Conservation (phyloP, 2,113 vertebrate genomes). For the Antigone vipio region DNA sequence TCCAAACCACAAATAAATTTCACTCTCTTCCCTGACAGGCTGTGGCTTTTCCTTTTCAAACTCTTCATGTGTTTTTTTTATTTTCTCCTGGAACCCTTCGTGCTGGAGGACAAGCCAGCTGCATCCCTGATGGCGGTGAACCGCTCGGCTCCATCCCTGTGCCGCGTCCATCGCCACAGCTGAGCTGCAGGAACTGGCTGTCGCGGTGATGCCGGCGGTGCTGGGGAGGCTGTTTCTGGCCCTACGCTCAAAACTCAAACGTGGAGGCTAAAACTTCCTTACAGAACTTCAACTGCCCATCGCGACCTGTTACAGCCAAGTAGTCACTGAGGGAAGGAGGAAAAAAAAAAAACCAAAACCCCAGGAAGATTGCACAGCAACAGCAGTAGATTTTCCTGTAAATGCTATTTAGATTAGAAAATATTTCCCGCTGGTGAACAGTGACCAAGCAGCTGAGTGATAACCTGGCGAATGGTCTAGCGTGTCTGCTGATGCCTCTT, state of each 20-base stretch:
- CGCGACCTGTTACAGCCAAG: neutral
- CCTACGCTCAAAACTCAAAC: fast-evolving
- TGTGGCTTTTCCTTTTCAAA: neutral
- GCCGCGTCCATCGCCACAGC: too few species aligned
- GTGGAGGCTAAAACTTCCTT: neutral
- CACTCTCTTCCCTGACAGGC: neutral
- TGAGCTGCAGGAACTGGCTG: neutral
- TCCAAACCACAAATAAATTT: neutral
- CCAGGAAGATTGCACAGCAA: neutral
- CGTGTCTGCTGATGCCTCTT: neutral
- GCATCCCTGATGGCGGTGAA: neutral
- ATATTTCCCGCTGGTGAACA: neutral
- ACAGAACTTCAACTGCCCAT: neutral
- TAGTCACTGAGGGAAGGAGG: neutral
- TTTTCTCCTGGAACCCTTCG: neutral
- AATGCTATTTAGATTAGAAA: neutral
- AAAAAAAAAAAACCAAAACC: fast-evolving
- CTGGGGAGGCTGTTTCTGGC: neutral
- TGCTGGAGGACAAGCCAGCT: neutral
- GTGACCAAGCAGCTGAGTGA: neutral
- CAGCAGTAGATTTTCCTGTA: neutral
- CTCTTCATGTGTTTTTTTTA: neutral
- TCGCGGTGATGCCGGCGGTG: fast-evolving
- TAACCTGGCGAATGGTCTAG: neutral
- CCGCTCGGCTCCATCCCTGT: neutral